Evolutionary conservation across 2,888 invertebrate species (phyloP).

Genomic region (Nymphalis polychloros): DNA sequence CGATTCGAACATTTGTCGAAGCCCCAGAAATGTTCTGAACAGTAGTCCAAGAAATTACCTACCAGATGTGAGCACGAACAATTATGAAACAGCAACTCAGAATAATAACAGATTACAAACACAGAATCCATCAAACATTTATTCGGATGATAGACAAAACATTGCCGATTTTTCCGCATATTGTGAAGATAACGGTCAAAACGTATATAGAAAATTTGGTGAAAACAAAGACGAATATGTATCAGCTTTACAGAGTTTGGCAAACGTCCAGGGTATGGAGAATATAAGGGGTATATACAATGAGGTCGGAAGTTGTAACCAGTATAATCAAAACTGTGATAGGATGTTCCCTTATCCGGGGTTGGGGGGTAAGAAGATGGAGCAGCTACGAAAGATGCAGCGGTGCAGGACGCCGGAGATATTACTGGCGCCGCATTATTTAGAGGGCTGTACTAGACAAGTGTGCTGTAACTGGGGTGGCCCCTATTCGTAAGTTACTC

Average conservation of each 20-base stretch:
- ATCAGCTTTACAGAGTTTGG: slow-evolving; percentile 56
- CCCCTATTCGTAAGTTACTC: slow-evolving; percentile 60
- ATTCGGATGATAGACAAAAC: slow-evolving; percentile 58
- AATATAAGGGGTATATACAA: slow-evolving; percentile 58
- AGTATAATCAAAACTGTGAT: slow-evolving; percentile 64
- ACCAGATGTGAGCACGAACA: slow-evolving; percentile 52
- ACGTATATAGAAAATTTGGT: slow-evolving; percentile 55
- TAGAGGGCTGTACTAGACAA: slow-evolving; percentile 75
- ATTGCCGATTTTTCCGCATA: slow-evolving; percentile 59
- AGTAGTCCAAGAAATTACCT: slow-evolving; percentile 68
- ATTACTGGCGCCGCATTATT: slow-evolving; percentile 87
- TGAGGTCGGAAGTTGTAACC: slow-evolving; percentile 53
- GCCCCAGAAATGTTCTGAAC: slow-evolving; percentile 66
- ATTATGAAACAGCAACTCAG: slow-evolving; percentile 54
- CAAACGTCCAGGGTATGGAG: slow-evolving; percentile 62
- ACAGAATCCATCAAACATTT: slow-evolving; percentile 52
- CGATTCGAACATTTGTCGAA: slow-evolving; percentile 60
- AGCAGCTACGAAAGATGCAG: slow-evolving; percentile 64
- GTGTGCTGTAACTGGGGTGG: slow-evolving; percentile 77
- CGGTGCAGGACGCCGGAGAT: slow-evolving; percentile 89
- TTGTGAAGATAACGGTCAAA: slow-evolving; percentile 59
- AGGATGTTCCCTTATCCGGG: slow-evolving; percentile 73
- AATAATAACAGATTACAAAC: slow-evolving; percentile 51
- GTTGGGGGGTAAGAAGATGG: slow-evolving; percentile 74
- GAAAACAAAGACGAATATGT: slow-evolving; percentile 62